Percentiles rank a stretch among this genome's conserved stretches.
Evolutionary conservation across 2,888 invertebrate species (phyloP).

Genomic region (Tetheella fluctuosa): DNA sequence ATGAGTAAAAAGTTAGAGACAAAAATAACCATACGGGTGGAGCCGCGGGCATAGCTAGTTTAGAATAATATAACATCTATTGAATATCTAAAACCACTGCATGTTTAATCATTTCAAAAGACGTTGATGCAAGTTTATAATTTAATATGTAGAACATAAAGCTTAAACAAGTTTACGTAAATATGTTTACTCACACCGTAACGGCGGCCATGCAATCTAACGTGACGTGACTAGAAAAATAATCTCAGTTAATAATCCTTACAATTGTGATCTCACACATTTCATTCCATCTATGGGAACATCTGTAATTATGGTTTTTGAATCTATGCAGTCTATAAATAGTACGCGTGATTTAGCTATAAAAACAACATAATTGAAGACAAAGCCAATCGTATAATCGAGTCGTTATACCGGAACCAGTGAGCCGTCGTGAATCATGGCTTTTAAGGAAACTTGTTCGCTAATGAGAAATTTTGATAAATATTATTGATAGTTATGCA

Average conservation of each 20-base stretch:
- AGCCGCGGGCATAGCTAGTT: neutral
- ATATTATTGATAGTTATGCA: neutral
- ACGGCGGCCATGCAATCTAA: neutral
- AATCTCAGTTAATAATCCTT: neutral
- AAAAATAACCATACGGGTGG: no score
- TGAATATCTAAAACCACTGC: neutral
- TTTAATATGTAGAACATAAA: neutral
- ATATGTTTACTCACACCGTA: conserved; percentile 29
- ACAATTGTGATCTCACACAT: neutral
- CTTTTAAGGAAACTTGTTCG: neutral
- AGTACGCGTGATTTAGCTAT: neutral
- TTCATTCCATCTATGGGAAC: neutral
- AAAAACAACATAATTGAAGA: conserved; percentile 4
- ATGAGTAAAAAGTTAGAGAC: no score
- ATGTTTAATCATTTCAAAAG: neutral
- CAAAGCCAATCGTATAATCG: conserved; percentile 8
- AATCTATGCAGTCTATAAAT: neutral
- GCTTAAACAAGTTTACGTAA: conserved; percentile 10
- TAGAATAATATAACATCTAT: neutral
- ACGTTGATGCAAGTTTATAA: neutral
- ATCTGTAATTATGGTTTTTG: neutral
- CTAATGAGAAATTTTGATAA: neutral
- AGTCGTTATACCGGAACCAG: conserved; percentile 4
- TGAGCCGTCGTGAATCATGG: conserved; percentile 1
- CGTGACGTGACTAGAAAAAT: conserved; percentile 4